Evolutionary conservation across 2,113 vertebrate genomes (phyloP), one percentile per base, ranked within the genome.

Genomic region (Bubo bubo): DNA sequence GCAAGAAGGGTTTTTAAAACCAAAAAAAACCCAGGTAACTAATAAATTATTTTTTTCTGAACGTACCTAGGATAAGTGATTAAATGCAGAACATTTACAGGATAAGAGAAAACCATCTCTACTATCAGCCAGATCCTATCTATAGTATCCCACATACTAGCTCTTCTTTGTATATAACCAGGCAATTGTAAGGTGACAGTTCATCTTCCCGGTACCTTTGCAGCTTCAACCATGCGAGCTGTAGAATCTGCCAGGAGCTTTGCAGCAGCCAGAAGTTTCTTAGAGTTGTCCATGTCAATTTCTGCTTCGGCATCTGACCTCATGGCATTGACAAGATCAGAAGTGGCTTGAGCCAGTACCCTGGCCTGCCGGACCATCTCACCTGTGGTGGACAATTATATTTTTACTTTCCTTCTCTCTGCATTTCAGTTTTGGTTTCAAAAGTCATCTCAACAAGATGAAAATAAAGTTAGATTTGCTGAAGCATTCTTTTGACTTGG

Each of bases 281-380:
- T 99, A 1, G 99, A 99, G 96, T 99, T 99, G 89, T 99, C 99
- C 96, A 99, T 99, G 81, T 99, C 99, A 0, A 99, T 99, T 95
- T 99, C 99, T 1, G 99, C 99, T 90, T 99, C 99, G 0, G 99
- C 99, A 27, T 99, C 99, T 0, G 99, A 99, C 85, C 99, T 98
- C 99, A 99, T 99, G 86, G 99, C 99, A 18, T 99, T 99, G 91
- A 99, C 99, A 0, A 99, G 97, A 89, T 99, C 99, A 0, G 99
- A 99, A 8, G 99, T 99, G 34, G 99, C 99, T 94, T 99, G 99
- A n/a, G 99, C 99, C 84, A 99, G 97, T 11, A 99, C 99, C n/a
- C 99, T 96, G 22, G 99, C 99, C 98, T 99, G 99, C 28, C 99
- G 98, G 8, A 99, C 99, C 99, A 99, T 99, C 86, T 99, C 99